phyloP scores from a whole-genome alignment of 2,888 invertebrate species.

The Tetrapedia diversipes region DNA sequence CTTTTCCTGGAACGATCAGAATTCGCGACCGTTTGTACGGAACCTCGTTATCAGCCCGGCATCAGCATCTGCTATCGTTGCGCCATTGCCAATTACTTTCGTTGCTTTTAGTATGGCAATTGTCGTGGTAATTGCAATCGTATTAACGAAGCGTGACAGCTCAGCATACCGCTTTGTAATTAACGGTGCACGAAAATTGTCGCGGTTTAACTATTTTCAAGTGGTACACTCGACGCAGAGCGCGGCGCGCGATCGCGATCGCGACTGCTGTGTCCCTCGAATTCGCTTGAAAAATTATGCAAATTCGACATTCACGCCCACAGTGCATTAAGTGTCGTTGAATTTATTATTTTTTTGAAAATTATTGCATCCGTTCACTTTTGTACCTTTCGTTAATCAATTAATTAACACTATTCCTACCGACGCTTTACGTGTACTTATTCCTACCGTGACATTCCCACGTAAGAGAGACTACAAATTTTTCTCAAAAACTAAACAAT shows the following conservation, averaged over 20 bases:
- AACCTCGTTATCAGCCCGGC: neutral
- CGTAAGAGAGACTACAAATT: too few species aligned
- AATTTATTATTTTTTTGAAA: neutral
- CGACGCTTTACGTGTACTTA: too few species aligned
- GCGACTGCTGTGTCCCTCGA: constrained; percentile 8
- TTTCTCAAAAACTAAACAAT: too few species aligned
- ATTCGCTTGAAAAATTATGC: constrained; percentile 17
- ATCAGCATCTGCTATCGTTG: neutral
- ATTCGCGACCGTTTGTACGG: neutral
- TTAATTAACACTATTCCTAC: too few species aligned
- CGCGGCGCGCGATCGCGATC: neutral
- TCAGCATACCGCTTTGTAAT: constrained; percentile 22
- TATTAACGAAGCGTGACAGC: constrained; percentile 26
- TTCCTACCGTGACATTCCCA: too few species aligned
- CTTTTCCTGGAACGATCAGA: neutral
- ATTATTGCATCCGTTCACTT: neutral
- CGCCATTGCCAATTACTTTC: constrained; percentile 8
- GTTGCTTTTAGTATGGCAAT: constrained; percentile 11
- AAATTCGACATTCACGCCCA: neutral
- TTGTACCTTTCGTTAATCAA: too few species aligned
- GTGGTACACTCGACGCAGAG: constrained; percentile 14
- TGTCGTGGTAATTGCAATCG: constrained; percentile 28
- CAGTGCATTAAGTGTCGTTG: neutral
- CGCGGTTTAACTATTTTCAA: constrained; percentile 37
- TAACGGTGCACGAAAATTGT: constrained; percentile 37